Conservation (phyloP, 2,888 invertebrate genomes). For the Marasmarcha lunaedactyla region DNA sequence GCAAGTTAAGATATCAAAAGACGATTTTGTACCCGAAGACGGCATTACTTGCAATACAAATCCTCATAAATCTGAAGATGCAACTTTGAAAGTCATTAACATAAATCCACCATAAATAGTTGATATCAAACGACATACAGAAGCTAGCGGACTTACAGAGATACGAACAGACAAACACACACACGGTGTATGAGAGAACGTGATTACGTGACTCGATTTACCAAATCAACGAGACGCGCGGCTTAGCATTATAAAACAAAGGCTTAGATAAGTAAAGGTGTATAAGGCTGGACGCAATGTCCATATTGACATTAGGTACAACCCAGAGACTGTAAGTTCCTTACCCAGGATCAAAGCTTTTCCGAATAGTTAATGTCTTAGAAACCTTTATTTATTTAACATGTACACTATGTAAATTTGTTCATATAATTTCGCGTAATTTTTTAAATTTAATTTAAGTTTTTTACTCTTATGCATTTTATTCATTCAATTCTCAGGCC, state of each 20-base stretch:
- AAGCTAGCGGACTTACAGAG: conserved; percentile 34
- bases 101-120: conserved; percentile 44
- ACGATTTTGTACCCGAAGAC: not conserved
- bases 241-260: conserved; percentile 46
- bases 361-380: too few relatives aligned
- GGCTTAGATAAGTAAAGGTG: conserved; percentile 7
- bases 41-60: not conserved
- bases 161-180: conserved; percentile 37
- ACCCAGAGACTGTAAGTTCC: not conserved
- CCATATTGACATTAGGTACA: not conserved
- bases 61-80: conserved; percentile 8
- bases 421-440: conserved; percentile 43
- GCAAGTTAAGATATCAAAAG: conserved; percentile 1
- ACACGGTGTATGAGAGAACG: conserved; percentile 39
- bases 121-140: conserved; percentile 35
- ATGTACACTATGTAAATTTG: conserved; percentile 39
- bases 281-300: conserved; percentile 2
- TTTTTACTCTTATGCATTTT: conserved; percentile 63
- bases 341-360: conserved; percentile 16
- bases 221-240: conserved; percentile 61
- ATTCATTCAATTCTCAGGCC: conserved; percentile 68
- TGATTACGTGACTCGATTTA: conserved; percentile 68
- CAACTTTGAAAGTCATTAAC: conserved; percentile 38
- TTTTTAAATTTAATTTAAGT: conserved; percentile 38
- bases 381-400: conserved; percentile 15